Base-by-base conservation (phyloP, 2,113 vertebrate genomes). In the Aramus guarauna region DNA sequence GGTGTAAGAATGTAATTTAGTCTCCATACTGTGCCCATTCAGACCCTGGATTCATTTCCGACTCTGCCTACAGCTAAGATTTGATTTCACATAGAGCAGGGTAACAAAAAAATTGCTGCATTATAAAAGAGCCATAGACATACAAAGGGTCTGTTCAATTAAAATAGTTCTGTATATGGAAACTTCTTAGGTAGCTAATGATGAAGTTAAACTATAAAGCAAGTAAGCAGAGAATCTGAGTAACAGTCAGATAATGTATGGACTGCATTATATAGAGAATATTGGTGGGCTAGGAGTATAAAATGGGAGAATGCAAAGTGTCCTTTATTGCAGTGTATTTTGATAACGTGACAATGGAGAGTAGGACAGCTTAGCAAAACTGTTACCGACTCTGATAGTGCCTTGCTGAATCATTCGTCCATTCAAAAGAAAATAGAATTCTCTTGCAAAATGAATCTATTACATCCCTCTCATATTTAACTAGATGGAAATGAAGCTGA, bases 391-490 rank as follows among this genome's bases (percentile, higher is more conserved):
- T 77, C 67, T 22, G 55, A 68, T 37, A 79, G 37, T 73, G 39
- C 92, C 82, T 93, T 91, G 82, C 68, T 85, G 88, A 96, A 93
- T 95, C 95, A 91, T 90, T 66, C 67, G 53, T 41, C 13, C 5
- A 86, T 83, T 94, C 92, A 88, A 67, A 94, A 93, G 82, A 95
- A 96, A 6, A 83, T 23, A 88, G 83, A 83, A 58, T 85, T 93
- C 95, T 63, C 89, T 81, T 95, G 62, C 80, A 88, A 95, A 96
- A 93, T 82, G 81, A 97, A 92, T 94, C 53, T 27, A 88, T 96
- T 96, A 82, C 75, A 66, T 94, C 85, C 50, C 50, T 85, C 60
- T 93, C 71, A 64, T 89, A 79, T 91, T 93, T 90, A 95, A 90
- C 64, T 88, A 85, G 76, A 95, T 93, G 79, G 76, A 92, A 97